Evolutionary conservation across 2,888 invertebrate genomes (phyloP).

Genomic region (Sialis lutaria): DNA sequence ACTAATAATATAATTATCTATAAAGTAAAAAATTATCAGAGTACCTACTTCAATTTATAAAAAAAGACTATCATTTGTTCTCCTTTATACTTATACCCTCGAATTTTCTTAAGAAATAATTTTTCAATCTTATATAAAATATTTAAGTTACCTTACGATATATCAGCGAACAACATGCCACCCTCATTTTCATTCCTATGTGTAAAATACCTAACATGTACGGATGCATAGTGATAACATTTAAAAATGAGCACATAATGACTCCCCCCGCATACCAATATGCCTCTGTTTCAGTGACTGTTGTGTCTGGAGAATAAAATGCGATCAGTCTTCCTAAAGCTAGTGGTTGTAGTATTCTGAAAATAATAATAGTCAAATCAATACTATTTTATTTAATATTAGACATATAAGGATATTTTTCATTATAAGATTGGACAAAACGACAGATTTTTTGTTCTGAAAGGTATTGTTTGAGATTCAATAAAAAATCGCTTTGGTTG

Average conservation of each 20-base stretch:
- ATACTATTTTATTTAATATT: neutral
- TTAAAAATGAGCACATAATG: slow-evolving; percentile 53
- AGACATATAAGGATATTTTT: no score
- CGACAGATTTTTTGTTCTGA: no score
- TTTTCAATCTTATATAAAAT: neutral
- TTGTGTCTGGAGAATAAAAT: slow-evolving; percentile 33
- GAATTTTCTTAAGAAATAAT: neutral
- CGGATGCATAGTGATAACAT: slow-evolving; percentile 72
- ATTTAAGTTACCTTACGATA: slow-evolving; percentile 43
- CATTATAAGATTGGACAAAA: no score
- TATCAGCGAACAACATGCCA: slow-evolving; percentile 70
- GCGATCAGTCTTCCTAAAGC: slow-evolving; percentile 44
- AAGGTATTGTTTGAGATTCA: no score
- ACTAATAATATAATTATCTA: no score
- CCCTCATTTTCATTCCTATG: slow-evolving; percentile 71
- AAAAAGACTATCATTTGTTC: no score
- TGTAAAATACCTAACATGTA: slow-evolving; percentile 79
- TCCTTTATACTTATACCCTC: no score
- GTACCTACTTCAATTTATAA: no score
- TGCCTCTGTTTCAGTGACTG: slow-evolving; percentile 34
- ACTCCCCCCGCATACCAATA: slow-evolving; percentile 64
- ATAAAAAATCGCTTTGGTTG: no score
- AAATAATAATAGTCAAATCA: slow-evolving; percentile 5
- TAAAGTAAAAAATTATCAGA: no score
- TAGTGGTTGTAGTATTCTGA: slow-evolving; percentile 25